Base-by-base conservation (phyloP, 2,113 vertebrate genomes). In the Macquaria australasica region DNA sequence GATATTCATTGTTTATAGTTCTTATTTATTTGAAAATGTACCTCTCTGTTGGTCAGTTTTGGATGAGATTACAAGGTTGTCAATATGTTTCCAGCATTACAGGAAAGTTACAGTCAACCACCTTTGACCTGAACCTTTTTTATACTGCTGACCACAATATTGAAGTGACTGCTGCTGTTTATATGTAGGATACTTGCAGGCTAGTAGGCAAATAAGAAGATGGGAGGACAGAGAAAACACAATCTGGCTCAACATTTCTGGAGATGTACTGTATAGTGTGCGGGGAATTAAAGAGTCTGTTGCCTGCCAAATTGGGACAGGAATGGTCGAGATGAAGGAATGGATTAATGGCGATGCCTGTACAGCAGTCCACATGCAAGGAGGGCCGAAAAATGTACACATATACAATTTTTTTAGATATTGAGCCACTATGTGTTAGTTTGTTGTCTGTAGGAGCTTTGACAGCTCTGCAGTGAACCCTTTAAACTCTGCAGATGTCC, bases 191-290 rank as follows among this genome's bases (percentile, higher is more conserved):
- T 78, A 69, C 68, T 68, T 67, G 31, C 58, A 56, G 50, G 72
- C 67, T 82, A 37, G 37, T 41, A 28, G 50, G 43, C 62, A 84
- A 84, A 82, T 64, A 58, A 73, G 43, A 64, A 66, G 60, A 59
- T 48, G 23, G 28, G 21, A 72, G 31, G 34, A 34, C 53, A 15
- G 41, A 59, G 39, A 41, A 60, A 71, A 45, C 69, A 71, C 70
- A 84, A 66, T 85, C 59, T 64, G 60, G 55, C 60, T 82, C 53
- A 58, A 77, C 67, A 66, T 43, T 72, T 63, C 48, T 73, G 16
- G 69, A 72, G 59, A 69, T 76, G 77, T 31, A 31, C 28, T 31
- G 28, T 78, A 73, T 60, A 80, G 25, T 77, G 70, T 81, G 68
- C 77, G 85, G 58, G 31, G 51, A 77, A 70, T 62, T 23, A 75